Base-by-base conservation (phyloP, 2,888 invertebrate species). In the Drosophila atripex region DNA sequence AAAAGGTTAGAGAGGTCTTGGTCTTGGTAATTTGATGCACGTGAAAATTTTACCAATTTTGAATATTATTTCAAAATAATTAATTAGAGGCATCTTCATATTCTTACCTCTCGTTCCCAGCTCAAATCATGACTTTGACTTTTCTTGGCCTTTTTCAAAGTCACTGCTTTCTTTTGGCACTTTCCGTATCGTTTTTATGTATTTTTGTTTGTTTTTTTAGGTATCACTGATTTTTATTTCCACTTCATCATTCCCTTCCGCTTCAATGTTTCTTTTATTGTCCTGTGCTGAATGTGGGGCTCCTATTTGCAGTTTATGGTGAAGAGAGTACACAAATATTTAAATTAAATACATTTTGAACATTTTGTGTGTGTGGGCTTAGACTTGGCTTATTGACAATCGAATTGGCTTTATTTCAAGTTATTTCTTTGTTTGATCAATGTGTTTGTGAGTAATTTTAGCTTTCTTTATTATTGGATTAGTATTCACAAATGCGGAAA, bases 101-200 rank as follows among this genome's bases (percentile, higher is more conserved):
- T 23, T 35, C 84, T 84, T 61, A 84, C 84, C 84, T 75, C 80
- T 49, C 50, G 72, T 65, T n/a, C 50, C 53, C 57, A 74, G 75
- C 73, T 84, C 86, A 84, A 84, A 84, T 78, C 87, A 86, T 86
- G 73, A 69, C 60, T 69, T 61, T 45, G 43, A 49, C 43, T 28
- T 54, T 53, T 28, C 18, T 11, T 25, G 38, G 69, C 71, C 73
- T 60, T 56, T 71, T 47, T 54, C 71, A 71, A 76, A 77, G 70
- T 79, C 63, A 72, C 61, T 59, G 41, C 16, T 23, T 52, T n/a
- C 59, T 35, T 52, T 49, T 72, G 58, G 46, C 60, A 38, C 54
- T 41, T 64, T 66, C 49, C 58, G 60, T 59, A 64, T 70, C 73
- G 71, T 60, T 65, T 38, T 30, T 60, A 14, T 35, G 43, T 52